Evolutionary conservation across 64 coral and sea anemone genomes (phyloP).

Genomic region (Pachyseris speciosa): DNA sequence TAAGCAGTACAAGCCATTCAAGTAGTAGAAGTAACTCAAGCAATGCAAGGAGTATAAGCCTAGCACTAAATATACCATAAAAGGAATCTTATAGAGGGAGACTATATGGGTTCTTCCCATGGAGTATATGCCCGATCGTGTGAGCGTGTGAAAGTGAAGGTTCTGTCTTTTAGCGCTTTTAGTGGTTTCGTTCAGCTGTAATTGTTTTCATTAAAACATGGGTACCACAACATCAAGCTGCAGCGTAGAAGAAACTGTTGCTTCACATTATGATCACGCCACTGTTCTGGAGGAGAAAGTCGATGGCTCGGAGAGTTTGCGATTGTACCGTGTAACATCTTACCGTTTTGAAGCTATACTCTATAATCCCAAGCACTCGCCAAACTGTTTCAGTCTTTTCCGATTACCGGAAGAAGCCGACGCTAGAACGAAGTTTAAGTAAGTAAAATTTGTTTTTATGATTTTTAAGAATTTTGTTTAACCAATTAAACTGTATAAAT

Average conservation of each 20-base stretch:
- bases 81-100: too few relatives aligned
- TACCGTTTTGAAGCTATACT: conserved; percentile 83
- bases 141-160: neutral
- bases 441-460: neutral
- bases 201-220: conserved; percentile 22
- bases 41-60: too few relatives aligned
- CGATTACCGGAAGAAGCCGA: conserved; percentile 67
- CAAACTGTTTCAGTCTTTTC: conserved; percentile 78
- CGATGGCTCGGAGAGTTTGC: conserved; percentile 36
- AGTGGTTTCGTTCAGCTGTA: neutral
- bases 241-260: conserved; percentile 69
- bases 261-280: conserved; percentile 42
- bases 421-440: conserved; percentile 84
- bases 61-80: too few relatives aligned
- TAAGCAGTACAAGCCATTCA: too few relatives aligned
- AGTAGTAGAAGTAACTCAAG: too few relatives aligned
- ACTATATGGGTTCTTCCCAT: too few relatives aligned
- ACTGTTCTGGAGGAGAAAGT: conserved; percentile 69
- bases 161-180: neutral
- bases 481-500: too few relatives aligned
- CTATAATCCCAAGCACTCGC: conserved; percentile 60
- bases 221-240: conserved; percentile 61
- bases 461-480: too few relatives aligned
- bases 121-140: too few relatives aligned
- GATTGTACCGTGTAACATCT: conserved; percentile 66